Base-by-base conservation (phyloP, 2,888 invertebrate genomes). In the Anodontia alba region DNA sequence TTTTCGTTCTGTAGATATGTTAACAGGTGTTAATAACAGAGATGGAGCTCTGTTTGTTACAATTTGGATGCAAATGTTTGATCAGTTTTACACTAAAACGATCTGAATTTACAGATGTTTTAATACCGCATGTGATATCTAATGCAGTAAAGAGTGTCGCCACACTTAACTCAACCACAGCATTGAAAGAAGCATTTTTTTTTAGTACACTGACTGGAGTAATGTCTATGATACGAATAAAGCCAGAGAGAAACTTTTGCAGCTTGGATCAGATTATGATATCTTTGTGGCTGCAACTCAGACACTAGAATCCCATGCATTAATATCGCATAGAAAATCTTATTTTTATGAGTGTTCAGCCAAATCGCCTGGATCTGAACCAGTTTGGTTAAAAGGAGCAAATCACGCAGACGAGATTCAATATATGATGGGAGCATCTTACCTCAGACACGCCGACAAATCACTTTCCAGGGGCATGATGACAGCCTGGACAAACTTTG, bases 281-380 rank as follows among this genome's bases (percentile, higher is more conserved):
- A 99, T 99, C 95, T 97, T 98, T 85, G 98, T 98, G 93, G 98
- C 98, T 20, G 97, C 98, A 73, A 97, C 98, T 93, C 96, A 97
- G 92, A 98, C 98, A 93, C 98, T 98, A 12, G 97, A 97, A 33
- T 73, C 69, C 62, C 96, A 98, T 46, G 12, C 33, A 33, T 49
- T 69, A 0, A n/a, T 36, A 15, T 1, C 3, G 0, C 1, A 10
- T 7, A 70, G 68, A 12, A 73, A 78, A 20, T 82, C 88, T 0
- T 91, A 85, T 74, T 42, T 91, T n/a, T 93, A 92, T 81, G 75
- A 85, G 31, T 90, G 92, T 71, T 68, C 62, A n/a, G 62, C 70
- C 29, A 43, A 70, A 74, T 38, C 89, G 86, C 36, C 77, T 12
- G 36, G 73, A 31, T 42, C 76, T 1, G 54, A 73, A 36, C 79